Conservation (phyloP, 2,797 vertebrate genomes). For the Amblyraja radiata region DNA sequence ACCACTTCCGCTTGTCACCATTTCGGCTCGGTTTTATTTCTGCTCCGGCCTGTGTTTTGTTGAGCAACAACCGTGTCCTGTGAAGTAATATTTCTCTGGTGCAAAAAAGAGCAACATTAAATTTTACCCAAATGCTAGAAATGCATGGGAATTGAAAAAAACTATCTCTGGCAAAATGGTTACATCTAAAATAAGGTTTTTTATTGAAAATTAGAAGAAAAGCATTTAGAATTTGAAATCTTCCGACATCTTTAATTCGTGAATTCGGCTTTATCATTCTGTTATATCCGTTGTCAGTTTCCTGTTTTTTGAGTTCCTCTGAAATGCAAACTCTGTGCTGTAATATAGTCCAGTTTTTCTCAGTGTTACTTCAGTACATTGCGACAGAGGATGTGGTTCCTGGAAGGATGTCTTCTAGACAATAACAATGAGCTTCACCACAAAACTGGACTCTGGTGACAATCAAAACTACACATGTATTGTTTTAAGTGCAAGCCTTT, state of each 20-base stretch:
- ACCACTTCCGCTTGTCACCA: too few species aligned
- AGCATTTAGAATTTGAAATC: neutral
- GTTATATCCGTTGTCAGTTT: neutral
- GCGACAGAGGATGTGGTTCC: neutral
- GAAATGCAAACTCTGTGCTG: neutral
- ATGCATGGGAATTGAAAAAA: neutral
- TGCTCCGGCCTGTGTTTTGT: too few species aligned
- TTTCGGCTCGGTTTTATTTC: too few species aligned
- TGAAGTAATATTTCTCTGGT: neutral
- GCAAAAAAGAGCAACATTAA: neutral
- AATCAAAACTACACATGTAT: neutral
- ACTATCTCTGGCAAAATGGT: neutral
- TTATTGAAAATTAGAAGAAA: neutral
- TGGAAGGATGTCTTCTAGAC: neutral
- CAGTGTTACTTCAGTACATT: neutral
- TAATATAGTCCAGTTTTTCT: too few species aligned
- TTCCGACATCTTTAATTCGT: neutral
- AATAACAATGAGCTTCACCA: neutral
- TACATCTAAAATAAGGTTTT: neutral
- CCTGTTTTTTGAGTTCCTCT: neutral
- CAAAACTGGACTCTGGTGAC: neutral
- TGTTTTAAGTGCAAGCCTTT: neutral
- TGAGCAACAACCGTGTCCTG: neutral
- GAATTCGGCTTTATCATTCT: neutral
- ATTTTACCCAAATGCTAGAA: neutral